A percentile compares a stretch with the other conserved stretches of the same genome.
These are phyloP conservation scores for Gymnorhina tibicen DNA, from an alignment of 2,113 vertebrate species.

Conservation along the genomic window DNA sequence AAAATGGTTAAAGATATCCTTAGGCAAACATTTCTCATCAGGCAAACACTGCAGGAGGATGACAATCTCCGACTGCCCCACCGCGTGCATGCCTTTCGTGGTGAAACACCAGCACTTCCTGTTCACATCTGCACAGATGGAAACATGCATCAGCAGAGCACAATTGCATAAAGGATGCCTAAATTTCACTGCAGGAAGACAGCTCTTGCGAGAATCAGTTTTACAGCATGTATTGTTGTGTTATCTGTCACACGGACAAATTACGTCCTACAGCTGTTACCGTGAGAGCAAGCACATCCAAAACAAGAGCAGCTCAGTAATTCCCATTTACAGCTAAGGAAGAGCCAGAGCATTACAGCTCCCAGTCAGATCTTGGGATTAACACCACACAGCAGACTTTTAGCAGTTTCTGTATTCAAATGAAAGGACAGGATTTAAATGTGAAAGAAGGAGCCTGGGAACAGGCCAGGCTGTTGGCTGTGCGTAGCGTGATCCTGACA, in stretches of 20 bases:
- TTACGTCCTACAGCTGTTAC: not conserved
- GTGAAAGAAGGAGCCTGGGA: not conserved
- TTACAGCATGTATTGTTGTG: not conserved
- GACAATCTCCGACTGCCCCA: constrained; percentile 93
- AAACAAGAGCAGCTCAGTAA: not conserved
- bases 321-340: not conserved
- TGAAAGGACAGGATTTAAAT: not conserved
- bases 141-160: not conserved
- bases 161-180: not conserved
- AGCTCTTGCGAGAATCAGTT: not conserved
- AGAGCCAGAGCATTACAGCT: not conserved
- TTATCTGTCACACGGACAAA: not conserved
- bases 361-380: not conserved
- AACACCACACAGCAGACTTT: not conserved
- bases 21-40: constrained; percentile 95
- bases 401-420: not conserved
- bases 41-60: constrained; percentile 96
- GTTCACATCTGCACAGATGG: constrained; percentile 86
- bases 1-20: constrained; percentile 95
- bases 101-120: constrained; percentile 98
- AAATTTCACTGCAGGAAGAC: not conserved
- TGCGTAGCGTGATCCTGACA: not conserved
- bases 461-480: not conserved
- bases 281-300: not conserved
- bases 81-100: constrained; percentile 96